Evolutionary conservation across 37 sponge, comb jelly and placozoan species (phyloP), one percentile per base, ranked within the genome.

Genomic region (Chondrosia reniformis): DNA sequence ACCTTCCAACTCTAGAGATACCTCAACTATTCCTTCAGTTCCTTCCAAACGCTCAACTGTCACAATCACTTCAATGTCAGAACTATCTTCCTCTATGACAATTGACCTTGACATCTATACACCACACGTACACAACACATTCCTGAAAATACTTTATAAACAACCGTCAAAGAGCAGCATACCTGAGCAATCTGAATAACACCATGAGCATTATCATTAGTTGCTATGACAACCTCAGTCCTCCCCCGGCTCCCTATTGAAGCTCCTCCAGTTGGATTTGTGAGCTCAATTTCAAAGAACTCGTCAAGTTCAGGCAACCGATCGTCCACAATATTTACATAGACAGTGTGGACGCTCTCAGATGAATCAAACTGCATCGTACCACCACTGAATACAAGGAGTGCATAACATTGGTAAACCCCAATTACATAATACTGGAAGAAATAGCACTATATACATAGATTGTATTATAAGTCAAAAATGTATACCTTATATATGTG

Each of bases 131-230:
- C 27, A 56, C 6, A 12, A 19, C 54, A 49, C 17, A 49, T 19
- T 49, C 54, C 54, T 49, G 17, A 12, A 49, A 49, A n/a, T n/a
- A n/a, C n/a, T n/a, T n/a, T n/a, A n/a, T n/a, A n/a, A n/a, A n/a
- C n/a, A n/a, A n/a, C n/a, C n/a, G n/a, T n/a, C n/a, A n/a, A n/a
- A n/a, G n/a, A n/a, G n/a, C n/a, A n/a, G n/a, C n/a, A n/a, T n/a
- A 84, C 91, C 42, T 76, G 45, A 40, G 84, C 84, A 82, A 95
- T 91, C 1, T 92, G 87, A 32, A 95, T 55, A 24, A 86, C 19
- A 72, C 96, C 96, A 79, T 95, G 84, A 62, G 96, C 96, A 84
- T 95, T 76, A 64, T 95, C 96, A 78, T 95, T 91, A 52, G 89
- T 89, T 0, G 85, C 89, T 3, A 95, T 81, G 37, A 76, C 77